These are phyloP conservation scores for Dryas iulia DNA, from an alignment of 1,140 invertebrate genomes.

Conservation along the genomic window DNA sequence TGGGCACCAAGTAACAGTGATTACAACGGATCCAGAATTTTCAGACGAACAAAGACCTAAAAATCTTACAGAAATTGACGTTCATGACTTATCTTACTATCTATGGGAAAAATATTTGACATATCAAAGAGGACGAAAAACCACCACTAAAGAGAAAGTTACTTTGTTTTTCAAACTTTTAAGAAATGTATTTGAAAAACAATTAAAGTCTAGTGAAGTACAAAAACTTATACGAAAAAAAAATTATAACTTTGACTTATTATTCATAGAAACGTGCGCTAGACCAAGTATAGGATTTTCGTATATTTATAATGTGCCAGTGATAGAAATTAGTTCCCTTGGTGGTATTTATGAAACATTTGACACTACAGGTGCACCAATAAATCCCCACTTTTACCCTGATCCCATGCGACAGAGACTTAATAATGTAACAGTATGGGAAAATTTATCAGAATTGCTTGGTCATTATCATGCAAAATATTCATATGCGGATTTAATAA, in stretches of 20 bases:
- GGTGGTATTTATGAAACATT: constrained; percentile 32
- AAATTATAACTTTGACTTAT: constrained; percentile 38
- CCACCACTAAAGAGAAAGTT: constrained; percentile 12
- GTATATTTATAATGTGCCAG: constrained; percentile 46
- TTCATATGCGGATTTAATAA: not conserved
- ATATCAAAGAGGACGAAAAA: constrained; percentile 25
- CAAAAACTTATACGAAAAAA: constrained; percentile 33
- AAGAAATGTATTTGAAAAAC: constrained; percentile 28
- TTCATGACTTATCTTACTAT: constrained; percentile 48
- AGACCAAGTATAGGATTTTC: constrained; percentile 33
- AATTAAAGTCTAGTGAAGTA: constrained; percentile 32
- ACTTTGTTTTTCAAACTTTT: constrained; percentile 13
- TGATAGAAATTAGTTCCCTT: constrained; percentile 47
- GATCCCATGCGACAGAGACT: constrained; percentile 18
- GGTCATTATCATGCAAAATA: constrained; percentile 22
- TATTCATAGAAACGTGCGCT: constrained; percentile 41
- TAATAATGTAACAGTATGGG: constrained; percentile 29
- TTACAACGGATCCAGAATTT: constrained; percentile 59
- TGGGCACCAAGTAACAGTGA: constrained; percentile 75
- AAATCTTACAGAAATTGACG: constrained; percentile 54
- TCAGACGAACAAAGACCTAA: constrained; percentile 36
- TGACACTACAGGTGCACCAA: constrained; percentile 27
- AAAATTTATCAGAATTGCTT: constrained; percentile 32
- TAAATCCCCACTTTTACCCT: constrained; percentile 32
- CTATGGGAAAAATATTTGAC: constrained; percentile 26